Conservation (phyloP, 2,113 vertebrate genomes). For the Antechinus flavipes region DNA sequence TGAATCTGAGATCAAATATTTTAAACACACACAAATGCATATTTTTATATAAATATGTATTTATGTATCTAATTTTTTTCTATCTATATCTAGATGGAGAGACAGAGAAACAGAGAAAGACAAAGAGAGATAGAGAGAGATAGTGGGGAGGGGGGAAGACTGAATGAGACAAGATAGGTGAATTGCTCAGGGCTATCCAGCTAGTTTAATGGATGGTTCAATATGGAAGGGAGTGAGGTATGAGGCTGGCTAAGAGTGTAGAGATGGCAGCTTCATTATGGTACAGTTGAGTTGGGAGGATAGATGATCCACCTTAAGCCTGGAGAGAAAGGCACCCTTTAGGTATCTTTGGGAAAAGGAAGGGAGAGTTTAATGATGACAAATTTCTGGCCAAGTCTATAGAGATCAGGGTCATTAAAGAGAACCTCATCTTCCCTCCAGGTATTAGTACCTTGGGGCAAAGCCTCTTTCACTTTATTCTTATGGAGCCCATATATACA, state of each 20-base stretch:
- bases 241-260: neutral
- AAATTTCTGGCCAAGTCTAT: neutral
- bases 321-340: neutral
- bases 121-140: no score
- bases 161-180: neutral
- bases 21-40: neutral
- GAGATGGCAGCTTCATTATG: neutral
- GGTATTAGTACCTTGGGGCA: neutral
- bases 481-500: neutral
- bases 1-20: neutral
- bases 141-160: no score
- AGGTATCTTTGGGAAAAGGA: neutral
- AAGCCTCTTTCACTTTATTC: neutral
- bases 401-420: neutral
- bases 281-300: neutral
- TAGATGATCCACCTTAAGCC: no score
- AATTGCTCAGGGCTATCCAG: neutral
- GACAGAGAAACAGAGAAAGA: no score
- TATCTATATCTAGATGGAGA: no score
- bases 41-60: neutral
- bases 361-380: neutral
- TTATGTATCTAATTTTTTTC: neutral
- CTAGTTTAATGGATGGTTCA: neutral
- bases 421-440: neutral
- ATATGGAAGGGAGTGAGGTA: neutral